Base-by-base conservation (phyloP, 2,797 vertebrate species). In the Clarias pachynema region DNA sequence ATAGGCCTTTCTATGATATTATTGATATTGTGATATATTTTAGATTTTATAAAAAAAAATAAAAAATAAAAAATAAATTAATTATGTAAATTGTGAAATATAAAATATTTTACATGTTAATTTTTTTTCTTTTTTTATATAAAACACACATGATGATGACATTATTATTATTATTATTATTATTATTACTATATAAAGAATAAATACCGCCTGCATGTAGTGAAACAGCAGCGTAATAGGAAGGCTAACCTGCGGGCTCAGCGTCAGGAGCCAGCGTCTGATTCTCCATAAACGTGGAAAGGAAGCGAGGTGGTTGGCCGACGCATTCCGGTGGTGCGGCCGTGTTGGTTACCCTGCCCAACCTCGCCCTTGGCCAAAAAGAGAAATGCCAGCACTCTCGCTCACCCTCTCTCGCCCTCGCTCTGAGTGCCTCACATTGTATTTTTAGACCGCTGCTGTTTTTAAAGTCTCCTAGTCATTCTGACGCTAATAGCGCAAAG, bases 401-500 rank as follows among this genome's bases (percentile, higher is more conserved):
- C 77, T 70, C 83, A 81, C 66, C 12, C 49, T 84, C 87, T 74
- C 63, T 40, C 49, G 18, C 79, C 20, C 70, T 78, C 80, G 24
- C 84, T 68, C 81, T 81, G 77, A 60, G 62, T 75, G 68, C 72
- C 56, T 66, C 57, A 72, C 81, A 74, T 92, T 91, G 82, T 95
- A 95, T 95, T 95, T 95, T 95, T 95, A 94, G 93, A 89, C 81
- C 83, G 83, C 87, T 91, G 87, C 92, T 91, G 89, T 94, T 94
- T 93, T 93, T 81, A 94, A 94, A 95, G 92, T 91, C 90, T 79
- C 86, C 83, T 86, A 80, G 92, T 93, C 92, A 81, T 83, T 88
- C 90, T 90, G 88, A 90, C 72, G 66, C 89, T 89, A 84, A 89
- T 93, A 92, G 91, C 91, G 31, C 90, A 92, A 90, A 93, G 92